These are phyloP conservation scores for Echinarachnius parma DNA, from an alignment of 53 echinoderm and acorn worm genomes.

Conservation along the genomic window DNA sequence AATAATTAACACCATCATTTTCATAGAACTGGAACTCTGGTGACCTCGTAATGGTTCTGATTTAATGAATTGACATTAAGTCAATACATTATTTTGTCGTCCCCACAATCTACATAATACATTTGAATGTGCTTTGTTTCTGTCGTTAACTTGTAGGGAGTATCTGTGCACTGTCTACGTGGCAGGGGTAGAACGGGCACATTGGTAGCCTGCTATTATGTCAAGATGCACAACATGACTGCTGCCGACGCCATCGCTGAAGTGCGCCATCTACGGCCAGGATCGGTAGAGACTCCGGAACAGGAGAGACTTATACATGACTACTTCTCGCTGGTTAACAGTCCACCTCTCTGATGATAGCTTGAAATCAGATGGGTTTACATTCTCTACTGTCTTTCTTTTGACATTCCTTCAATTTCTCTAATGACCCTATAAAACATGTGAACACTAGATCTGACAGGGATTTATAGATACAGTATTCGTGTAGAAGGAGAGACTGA, in stretches of 20 bases:
- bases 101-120: background rate
- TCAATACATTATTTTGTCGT: background rate
- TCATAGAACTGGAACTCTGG: no score
- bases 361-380: no score
- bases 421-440: no score
- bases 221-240: conserved; percentile 53
- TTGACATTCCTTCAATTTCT: no score
- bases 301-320: conserved; percentile 58
- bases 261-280: conserved; percentile 53
- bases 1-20: no score
- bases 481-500: no score
- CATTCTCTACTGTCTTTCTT: no score
- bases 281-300: conserved; percentile 65
- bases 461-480: no score
- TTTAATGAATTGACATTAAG: no score
- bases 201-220: conserved; percentile 72
- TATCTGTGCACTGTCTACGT: conserved; percentile 70
- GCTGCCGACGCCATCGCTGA: conserved; percentile 61
- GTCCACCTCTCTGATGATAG: conserved; percentile 10
- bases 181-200: conserved; percentile 75
- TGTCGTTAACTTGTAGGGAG: conserved; percentile 53
- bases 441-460: no score
- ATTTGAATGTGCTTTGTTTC: background rate
- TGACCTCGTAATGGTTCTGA: no score
- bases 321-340: background rate